Base-by-base conservation (phyloP, 2,888 invertebrate genomes). In the Nemapogon koenigi region DNA sequence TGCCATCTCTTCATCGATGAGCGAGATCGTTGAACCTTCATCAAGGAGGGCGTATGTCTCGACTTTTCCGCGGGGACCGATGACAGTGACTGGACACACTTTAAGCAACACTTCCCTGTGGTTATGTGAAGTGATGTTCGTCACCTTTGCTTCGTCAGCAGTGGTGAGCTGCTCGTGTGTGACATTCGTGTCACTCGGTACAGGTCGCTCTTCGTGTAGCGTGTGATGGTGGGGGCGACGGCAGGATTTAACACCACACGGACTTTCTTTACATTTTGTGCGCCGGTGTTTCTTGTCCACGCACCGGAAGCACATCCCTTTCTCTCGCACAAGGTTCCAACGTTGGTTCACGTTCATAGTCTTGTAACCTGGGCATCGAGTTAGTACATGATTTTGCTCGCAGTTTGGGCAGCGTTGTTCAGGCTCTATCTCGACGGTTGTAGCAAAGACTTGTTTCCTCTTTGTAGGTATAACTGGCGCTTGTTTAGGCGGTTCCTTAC, bases 1-100 rank as follows among this genome's bases (percentile, higher is more conserved):
- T 14, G 38, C 30, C n/a, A 38, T 4, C 4, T 28, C 17, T 6
- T 14, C 13, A 22, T 38, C 38, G 11, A 38, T 30, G 18, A 36
- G 14, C 14, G 36, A 27, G 10, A 35, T 15, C 2, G 35, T 35
- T 10, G 35, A 16, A 17, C 29, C 28, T 19, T 28, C 25, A 22
- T 37, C 28, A 8, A 30, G 19, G 7, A 14, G 30, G 7, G 19
- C 31, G 30, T 18, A 17, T 4, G 31, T 36, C 8, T 8, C 4
- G 2, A 29, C 10, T 7, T 10, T 18, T 3, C 11, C 13, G 8
- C 13, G 28, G 4, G 28, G 28, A 11, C 28, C 28, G 4, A n/a
- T 7, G 11, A 27, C 28, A 11, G 4, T n/a, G 3, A 38, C 38
- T 13, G 19, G 19, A 3, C 16, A 16, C 16, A 38, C 17, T 13